Evolutionary conservation across 2,113 vertebrate species (phyloP).

Genomic region (Acrocephalus arundinaceus): DNA sequence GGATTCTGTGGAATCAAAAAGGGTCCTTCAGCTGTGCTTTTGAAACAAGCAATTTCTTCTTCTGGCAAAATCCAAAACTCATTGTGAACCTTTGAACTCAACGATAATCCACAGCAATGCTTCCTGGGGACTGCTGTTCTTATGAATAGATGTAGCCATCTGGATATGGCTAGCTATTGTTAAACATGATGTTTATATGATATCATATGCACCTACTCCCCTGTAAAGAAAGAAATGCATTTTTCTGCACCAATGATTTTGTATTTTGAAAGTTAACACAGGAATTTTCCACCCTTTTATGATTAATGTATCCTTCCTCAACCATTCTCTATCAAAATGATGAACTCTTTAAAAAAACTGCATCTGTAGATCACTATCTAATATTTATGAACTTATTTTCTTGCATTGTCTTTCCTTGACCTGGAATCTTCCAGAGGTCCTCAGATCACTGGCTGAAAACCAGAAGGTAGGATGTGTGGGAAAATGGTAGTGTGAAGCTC

Average conservation of each 20-base stretch:
- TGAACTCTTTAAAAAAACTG: not conserved
- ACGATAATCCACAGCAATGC: not conserved
- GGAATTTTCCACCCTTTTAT: not conserved
- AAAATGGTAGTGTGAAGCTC: not conserved
- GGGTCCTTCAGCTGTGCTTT: not conserved
- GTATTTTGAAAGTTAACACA: not conserved
- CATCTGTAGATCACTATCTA: not conserved
- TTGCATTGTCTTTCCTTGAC: not conserved
- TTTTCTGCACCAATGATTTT: slow-evolving; percentile 4
- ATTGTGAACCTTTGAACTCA: slow-evolving; percentile 27
- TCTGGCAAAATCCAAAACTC: not conserved
- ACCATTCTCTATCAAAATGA: not conserved
- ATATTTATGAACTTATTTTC: not conserved
- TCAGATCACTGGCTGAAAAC: not conserved
- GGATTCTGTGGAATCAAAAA: not conserved
- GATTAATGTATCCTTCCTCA: not conserved
- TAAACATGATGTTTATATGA: slow-evolving; percentile 18
- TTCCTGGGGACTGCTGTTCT: not conserved
- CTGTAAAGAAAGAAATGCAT: not conserved
- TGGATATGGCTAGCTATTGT: not conserved
- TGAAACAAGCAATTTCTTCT: slow-evolving; percentile 3
- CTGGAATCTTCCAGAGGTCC: not conserved
- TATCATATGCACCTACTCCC: not conserved
- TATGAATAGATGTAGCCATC: slow-evolving; percentile 11
- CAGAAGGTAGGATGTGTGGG: not conserved